These are phyloP conservation scores for Polyommatus icarus DNA, from an alignment of 2,888 invertebrate genomes.

Conservation along the genomic window DNA sequence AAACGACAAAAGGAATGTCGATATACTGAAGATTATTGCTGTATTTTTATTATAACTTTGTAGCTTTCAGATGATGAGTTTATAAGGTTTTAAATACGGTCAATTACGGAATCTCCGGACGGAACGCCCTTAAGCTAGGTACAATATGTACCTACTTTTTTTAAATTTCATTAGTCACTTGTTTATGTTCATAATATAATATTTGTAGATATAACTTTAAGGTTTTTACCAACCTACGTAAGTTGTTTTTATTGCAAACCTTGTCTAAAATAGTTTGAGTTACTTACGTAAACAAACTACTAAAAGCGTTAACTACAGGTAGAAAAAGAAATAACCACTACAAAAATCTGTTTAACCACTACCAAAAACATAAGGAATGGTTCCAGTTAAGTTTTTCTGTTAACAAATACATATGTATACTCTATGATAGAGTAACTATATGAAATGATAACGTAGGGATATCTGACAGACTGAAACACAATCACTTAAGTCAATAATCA, in stretches of 20 bases:
- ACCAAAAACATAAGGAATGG: too few relatives aligned
- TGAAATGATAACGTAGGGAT: not conserved
- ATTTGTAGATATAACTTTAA: not conserved
- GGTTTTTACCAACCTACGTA: constrained; percentile 6
- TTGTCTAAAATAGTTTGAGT: not conserved
- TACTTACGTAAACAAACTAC: not conserved
- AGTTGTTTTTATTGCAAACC: not conserved
- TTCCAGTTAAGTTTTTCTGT: too few relatives aligned
- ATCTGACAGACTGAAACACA: not conserved
- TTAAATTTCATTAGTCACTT: not conserved
- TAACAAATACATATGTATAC: too few relatives aligned
- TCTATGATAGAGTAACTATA: not conserved
- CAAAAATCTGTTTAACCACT: too few relatives aligned
- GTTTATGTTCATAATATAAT: constrained; percentile 7
- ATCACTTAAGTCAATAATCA: not conserved
- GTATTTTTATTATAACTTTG: too few relatives aligned
- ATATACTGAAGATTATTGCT: too few relatives aligned
- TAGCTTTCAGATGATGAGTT: too few relatives aligned
- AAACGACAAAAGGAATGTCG: too few relatives aligned
- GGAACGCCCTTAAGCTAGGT: too few relatives aligned
- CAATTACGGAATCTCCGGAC: too few relatives aligned
- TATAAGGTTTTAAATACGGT: too few relatives aligned
- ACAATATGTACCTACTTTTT: not conserved
- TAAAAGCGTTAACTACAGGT: not conserved
- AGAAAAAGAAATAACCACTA: not conserved